Evolutionary conservation across 2,888 invertebrate genomes (phyloP), one percentile per base, ranked within the genome.

Genomic region (Athalia cordata): DNA sequence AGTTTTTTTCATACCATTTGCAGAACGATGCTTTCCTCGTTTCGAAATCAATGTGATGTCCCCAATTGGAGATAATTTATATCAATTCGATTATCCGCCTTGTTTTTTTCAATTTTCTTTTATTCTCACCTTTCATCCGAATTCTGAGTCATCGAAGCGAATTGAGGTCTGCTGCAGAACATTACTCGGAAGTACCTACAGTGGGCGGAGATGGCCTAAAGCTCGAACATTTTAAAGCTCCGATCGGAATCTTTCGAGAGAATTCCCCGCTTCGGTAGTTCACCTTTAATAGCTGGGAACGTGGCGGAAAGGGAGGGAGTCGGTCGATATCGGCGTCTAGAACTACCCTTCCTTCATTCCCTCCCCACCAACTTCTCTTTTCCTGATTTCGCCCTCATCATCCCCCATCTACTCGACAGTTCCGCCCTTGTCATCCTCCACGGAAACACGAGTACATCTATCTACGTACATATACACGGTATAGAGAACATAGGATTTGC

Each of bases 291-390:
- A 8, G 72, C 13, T 43, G n/a, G 15, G 45, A 13, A 2, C 8
- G 72, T 47, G 72, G 29, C 59, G 59, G 57, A 9, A 52, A 29
- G 29, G 29, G 29, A 29, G 29, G 11, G 64, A 43, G 64, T 9
- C 59, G 72, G 72, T 72, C 72, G 72, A 72, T 72, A 72, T 72
- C 57, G 52, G 13, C 72, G 72, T 72, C 72, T 72, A 72, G 72
- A 72, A 72, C 72, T 72, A 72, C 72, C 72, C 72, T 72, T 72
- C 72, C 72, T n/a, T 55, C 64, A 8, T 66, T 66, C 49, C 13
- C 29, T 59, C 72, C 13, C 13, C 59, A n/a, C n/a, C 7, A 5
- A 4, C 13, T 7, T 47, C 7, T n/a, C 61, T 11, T n/a, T 3
- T 15, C 43, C 29, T 7, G 6, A 15, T 50, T 2, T 68, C 55